These are phyloP conservation scores for Drosophila mayaguana DNA, from an alignment of 2,888 invertebrate species.

Conservation along the genomic window DNA sequence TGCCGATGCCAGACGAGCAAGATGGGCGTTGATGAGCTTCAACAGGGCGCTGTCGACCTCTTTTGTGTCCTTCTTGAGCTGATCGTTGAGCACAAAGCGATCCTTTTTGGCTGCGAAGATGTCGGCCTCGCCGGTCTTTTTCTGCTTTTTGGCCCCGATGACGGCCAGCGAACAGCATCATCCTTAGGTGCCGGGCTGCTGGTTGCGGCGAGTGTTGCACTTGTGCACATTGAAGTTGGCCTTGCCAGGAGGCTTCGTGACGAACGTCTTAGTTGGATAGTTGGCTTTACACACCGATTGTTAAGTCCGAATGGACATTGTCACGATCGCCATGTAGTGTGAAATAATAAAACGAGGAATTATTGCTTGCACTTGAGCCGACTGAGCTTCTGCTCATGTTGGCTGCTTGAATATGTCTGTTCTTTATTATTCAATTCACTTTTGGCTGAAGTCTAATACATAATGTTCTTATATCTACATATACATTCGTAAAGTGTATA, in stretches of 20 bases:
- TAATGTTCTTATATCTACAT: too few species aligned
- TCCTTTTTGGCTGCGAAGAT: constrained; percentile 98
- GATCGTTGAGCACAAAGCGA: constrained; percentile 94
- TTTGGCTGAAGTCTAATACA: too few species aligned
- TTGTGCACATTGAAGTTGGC: constrained; percentile 92
- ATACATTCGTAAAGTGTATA: too few species aligned
- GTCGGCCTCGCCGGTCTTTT: constrained; percentile 94
- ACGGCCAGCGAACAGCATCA: constrained; percentile 96
- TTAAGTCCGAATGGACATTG: too few species aligned
- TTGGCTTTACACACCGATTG: too few species aligned
- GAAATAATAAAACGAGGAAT: too few species aligned
- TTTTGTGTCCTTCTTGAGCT: constrained; percentile 96
- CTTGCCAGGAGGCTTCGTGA: constrained; percentile 90
- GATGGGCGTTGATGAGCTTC: constrained; percentile 92
- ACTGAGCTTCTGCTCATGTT: too few species aligned
- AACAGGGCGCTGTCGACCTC: constrained; percentile 92
- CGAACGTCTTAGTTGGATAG: constrained; percentile 92
- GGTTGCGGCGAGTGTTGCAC: constrained; percentile 90
- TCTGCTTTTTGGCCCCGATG: constrained; percentile 96
- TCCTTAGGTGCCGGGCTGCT: constrained; percentile 96
- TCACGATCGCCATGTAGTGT: too few species aligned
- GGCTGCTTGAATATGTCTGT: too few species aligned
- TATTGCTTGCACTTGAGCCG: too few species aligned
- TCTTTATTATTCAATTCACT: too few species aligned
- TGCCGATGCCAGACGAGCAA: too few species aligned